Evolutionary conservation across 2,113 vertebrate species (phyloP), one percentile per base, ranked within the genome.

Genomic region (Alethe diademata): DNA sequence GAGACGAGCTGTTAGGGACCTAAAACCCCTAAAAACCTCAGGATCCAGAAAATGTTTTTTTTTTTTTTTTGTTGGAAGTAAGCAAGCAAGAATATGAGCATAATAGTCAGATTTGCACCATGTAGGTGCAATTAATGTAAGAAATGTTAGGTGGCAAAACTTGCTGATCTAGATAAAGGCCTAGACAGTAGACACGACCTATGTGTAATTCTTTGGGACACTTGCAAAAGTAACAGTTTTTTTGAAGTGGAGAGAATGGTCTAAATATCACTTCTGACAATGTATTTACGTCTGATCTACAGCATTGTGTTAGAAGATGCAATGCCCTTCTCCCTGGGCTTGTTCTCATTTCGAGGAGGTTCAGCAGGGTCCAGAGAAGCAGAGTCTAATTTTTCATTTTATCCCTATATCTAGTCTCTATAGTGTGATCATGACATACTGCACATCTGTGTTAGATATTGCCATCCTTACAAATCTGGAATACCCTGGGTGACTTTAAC

Each of bases 291-390:
- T 42, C 25, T 71, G 29, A 54, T 58, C 7, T 53, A 42, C 19
- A 92, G 5, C 2, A 1, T 4, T 78, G n/a, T 65, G 26, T 31
- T 40, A 50, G 40, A 64, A 88, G 40, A 58, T 24, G 2, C 12
- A 64, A 70, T 66, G 5, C 13, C 18, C n/a, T 80, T 78, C 26
- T 86, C 14, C 24, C 28, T 19, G 29, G 40, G 2, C 12, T 28
- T 61, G 4, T 45, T 84, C 36, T 80, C 23, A 53, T 18, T 43
- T 36, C 0, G 0, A 73, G 11, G 11, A 53, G 6, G n/a, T 79
- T 73, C 42, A 72, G 8, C 3, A 13, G 5, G 4, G 8, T 43
- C 26, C 33, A 83, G 40, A 83, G 50, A 57, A 69, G 12, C 15
- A 54, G 6, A 42, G 20, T 38, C 6, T 31, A 38, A 23, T 45